Evolutionary conservation across 1,140 invertebrate genomes (phyloP).

Genomic region (Drosophila hydei): DNA sequence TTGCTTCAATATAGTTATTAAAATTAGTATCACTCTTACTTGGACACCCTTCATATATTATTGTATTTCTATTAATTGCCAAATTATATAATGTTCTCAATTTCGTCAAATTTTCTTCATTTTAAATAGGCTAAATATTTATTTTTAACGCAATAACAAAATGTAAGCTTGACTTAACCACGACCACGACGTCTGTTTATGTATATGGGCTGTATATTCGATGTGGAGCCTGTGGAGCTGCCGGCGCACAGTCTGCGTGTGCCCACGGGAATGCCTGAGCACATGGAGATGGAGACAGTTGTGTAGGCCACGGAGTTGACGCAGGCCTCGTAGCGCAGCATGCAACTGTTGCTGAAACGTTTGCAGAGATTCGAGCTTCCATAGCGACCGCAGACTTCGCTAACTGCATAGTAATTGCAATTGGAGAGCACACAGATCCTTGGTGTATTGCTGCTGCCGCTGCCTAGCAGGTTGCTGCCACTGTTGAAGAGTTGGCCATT

Average conservation of each 20-base stretch:
- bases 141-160: background rate
- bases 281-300: slow-evolving; percentile 24
- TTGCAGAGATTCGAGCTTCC: slow-evolving; percentile 65
- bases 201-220: slow-evolving; percentile 45
- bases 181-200: slow-evolving; percentile 43
- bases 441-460: slow-evolving; percentile 28
- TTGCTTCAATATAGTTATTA: too few relatives aligned
- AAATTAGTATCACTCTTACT: too few relatives aligned
- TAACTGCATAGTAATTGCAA: slow-evolving; percentile 32
- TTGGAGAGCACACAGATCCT: slow-evolving; percentile 45
- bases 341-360: slow-evolving; percentile 58
- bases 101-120: too few relatives aligned
- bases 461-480: background rate
- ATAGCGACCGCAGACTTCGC: slow-evolving; percentile 49
- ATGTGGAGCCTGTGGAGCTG: slow-evolving; percentile 21
- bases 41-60: too few relatives aligned
- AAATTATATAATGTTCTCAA: background rate
- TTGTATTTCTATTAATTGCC: too few relatives aligned
- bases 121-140: slow-evolving; percentile 3
- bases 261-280: slow-evolving; percentile 42
- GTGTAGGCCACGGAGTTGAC: slow-evolving; percentile 39
- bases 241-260: slow-evolving; percentile 38
- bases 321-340: slow-evolving; percentile 48
- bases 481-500: background rate
- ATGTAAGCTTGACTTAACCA: slow-evolving; percentile 4